Conservation (phyloP, 2,888 invertebrate species). For the Gibbula magus region DNA sequence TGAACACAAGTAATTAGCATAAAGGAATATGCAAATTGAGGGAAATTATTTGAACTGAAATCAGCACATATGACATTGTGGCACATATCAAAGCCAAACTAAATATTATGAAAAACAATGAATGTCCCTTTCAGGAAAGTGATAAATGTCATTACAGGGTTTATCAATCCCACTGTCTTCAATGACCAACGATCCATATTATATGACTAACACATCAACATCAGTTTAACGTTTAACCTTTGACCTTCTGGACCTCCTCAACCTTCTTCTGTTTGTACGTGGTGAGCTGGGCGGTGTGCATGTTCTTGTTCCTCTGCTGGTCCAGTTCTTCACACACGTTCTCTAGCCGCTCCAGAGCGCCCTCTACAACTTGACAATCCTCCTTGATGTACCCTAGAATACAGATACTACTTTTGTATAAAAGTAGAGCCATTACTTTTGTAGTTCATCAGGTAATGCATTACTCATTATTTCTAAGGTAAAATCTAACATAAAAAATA, state of each 20-base stretch:
- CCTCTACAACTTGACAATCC: conserved; percentile 62
- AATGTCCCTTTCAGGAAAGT: too few species aligned
- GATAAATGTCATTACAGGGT: not conserved
- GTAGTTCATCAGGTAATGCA: too few species aligned
- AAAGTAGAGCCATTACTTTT: too few species aligned
- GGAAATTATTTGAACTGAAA: too few species aligned
- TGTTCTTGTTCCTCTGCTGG: conserved; percentile 39
- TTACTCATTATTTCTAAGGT: too few species aligned
- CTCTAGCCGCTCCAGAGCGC: conserved; percentile 57
- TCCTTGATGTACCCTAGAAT: conserved; percentile 55
- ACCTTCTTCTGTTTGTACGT: conserved; percentile 57
- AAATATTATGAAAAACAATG: too few species aligned
- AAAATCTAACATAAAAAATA: too few species aligned
- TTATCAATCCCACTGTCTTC: not conserved
- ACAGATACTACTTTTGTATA: too few species aligned
- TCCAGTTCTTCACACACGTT: conserved; percentile 63
- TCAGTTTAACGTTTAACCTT: conserved; percentile 47
- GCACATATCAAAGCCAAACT: too few species aligned
- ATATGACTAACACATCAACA: not conserved
- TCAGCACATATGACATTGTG: too few species aligned
- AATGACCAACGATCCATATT: not conserved
- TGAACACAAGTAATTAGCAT: not conserved
- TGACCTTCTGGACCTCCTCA: conserved; percentile 57
- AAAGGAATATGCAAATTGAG: too few species aligned
- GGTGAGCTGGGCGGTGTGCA: conserved; percentile 57